Evolutionary conservation across 2,797 vertebrate species (phyloP), one percentile per base, ranked within the genome.

Genomic region (Chloroceryle amazona): DNA sequence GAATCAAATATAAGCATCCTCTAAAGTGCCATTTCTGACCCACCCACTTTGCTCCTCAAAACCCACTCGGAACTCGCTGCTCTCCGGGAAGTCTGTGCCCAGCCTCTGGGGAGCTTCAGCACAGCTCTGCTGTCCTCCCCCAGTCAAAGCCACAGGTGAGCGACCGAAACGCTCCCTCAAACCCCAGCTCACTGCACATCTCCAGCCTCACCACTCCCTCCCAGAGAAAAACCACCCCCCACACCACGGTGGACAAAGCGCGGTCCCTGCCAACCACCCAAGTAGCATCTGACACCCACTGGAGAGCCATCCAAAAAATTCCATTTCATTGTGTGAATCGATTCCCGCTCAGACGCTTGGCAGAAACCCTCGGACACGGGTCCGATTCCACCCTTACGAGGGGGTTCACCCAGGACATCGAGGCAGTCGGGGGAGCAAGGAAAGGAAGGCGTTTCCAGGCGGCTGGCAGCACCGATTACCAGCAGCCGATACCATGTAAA

Each of bases 1-100:
- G 62, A 96, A 95, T 96, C 94, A 95, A 86, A 89, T 31, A 0
- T 35, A 93, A 93, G 73, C 57, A 94, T 85, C 78, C 65, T 86
- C 81, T 46, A 54, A 92, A 84, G 26, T 47, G 46, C 86, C 23
- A 83, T 44, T 44, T 76, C 90, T 80, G 60, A 63, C 94, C 89
- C 79, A 95, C 91, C 91, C 90, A 26, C 81, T 95, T 52, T 78
- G 62, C 61, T 81, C 54, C 83, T 91, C 72, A 89, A 74, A 90
- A 84, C 51, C 70, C 58, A 39, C 62, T 74, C 14, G 2, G 20
- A 72, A 41, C 41, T 71, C 3, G 11, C 46, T 47, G 89, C 31
- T 83, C 33, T 58, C 60, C 0, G 0, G n/a, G 46, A 51, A 83
- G 88, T 35, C 58, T 39, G 2, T 13, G 78, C 31, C 55, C 66